Conservation (phyloP, 2,113 vertebrate genomes). For the Tinamus guttatus region DNA sequence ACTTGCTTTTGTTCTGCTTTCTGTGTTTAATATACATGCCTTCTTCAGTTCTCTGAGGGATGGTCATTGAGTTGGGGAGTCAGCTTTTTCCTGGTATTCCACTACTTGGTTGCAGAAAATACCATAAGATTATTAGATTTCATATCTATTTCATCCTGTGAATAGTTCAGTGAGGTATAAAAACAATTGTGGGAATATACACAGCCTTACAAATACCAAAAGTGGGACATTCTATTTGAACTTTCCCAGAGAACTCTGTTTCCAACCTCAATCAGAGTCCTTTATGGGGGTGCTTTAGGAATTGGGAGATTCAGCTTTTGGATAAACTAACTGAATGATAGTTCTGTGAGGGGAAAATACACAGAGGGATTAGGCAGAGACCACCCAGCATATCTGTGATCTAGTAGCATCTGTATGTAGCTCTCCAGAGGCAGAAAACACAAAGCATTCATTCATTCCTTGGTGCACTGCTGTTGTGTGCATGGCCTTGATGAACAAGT, state of each 20-base stretch:
- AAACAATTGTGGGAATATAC: neutral
- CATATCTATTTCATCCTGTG: neutral
- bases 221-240: neutral
- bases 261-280: neutral
- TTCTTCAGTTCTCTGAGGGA: neutral
- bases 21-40: neutral
- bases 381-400: neutral
- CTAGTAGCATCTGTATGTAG: neutral
- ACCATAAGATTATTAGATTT: neutral
- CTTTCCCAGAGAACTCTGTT: neutral
- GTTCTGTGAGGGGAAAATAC: neutral
- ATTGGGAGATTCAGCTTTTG: neutral
- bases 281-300: neutral
- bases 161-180: neutral
- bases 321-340: neutral
- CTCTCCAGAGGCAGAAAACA: neutral
- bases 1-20: neutral
- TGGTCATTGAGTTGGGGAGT: neutral
- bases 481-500: neutral
- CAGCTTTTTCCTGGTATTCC: slow-evolving; percentile 1
- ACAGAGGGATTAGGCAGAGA: neutral
- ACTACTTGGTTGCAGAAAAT: neutral
- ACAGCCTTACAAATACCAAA: neutral
- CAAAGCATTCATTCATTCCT: neutral
- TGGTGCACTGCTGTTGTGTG: neutral